A percentile compares a stretch with the other conserved stretches of the same genome.
Conservation (phyloP, 2,888 invertebrate genomes). For the Mesopsocus fuscifrons region DNA sequence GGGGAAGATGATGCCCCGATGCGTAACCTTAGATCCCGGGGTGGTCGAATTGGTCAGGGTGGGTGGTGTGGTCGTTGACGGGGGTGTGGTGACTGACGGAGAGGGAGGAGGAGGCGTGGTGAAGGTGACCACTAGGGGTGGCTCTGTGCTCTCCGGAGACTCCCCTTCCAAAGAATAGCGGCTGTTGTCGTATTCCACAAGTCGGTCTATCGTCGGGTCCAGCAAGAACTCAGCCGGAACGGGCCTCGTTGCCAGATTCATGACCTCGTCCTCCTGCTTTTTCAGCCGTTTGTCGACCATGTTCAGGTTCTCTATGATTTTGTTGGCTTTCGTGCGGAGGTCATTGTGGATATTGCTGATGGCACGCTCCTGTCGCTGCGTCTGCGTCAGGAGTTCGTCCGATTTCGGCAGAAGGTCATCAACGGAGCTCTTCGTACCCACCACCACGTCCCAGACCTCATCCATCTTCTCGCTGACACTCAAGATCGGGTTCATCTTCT, state of each 20-base stretch:
- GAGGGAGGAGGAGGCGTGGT: conserved; percentile 18
- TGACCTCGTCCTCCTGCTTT: conserved; percentile 71
- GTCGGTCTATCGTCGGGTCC: conserved; percentile 57
- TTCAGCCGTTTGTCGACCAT: conserved; percentile 68
- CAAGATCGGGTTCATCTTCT: conserved; percentile 68
- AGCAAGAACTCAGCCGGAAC: conserved; percentile 52
- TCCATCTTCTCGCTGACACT: conserved; percentile 80
- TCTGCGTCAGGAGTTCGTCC: conserved; percentile 66
- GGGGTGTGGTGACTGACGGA: conserved; percentile 15
- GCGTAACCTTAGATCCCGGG: neutral
- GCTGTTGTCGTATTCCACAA: conserved; percentile 59
- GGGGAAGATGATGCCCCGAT: conserved; percentile 70
- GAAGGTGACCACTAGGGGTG: conserved; percentile 17
- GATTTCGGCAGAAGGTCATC: conserved; percentile 74
- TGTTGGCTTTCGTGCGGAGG: conserved; percentile 59
- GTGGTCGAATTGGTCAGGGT: conserved; percentile 19
- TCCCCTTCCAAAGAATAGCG: conserved; percentile 34
- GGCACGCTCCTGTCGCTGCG: conserved; percentile 68
- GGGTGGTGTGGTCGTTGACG: conserved; percentile 16
- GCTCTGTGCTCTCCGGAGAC: conserved; percentile 19
- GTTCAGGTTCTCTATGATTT: conserved; percentile 71
- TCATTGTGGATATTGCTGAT: conserved; percentile 74
- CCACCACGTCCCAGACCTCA: conserved; percentile 78
- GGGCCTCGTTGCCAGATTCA: conserved; percentile 54
- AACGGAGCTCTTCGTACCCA: conserved; percentile 72